These are phyloP conservation scores for Phyllotreta striolata DNA, from an alignment of 2,888 invertebrate species.

Conservation along the genomic window DNA sequence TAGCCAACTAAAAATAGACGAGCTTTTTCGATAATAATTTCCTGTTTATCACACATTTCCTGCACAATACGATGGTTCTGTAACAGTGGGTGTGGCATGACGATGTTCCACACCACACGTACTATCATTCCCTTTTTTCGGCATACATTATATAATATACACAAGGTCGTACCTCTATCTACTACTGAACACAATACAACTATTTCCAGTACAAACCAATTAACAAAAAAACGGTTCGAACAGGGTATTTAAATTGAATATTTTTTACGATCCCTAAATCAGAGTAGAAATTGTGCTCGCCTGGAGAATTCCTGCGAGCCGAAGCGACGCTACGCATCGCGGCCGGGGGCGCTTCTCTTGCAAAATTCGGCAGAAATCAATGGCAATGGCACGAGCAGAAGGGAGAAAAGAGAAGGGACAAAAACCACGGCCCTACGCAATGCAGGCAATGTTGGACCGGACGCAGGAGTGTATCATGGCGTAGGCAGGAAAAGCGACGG, in stretches of 20 bases:
- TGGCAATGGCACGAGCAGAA: slow-evolving; percentile 33
- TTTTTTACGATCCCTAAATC: too few species aligned
- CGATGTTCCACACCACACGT: too few species aligned
- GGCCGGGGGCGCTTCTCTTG: slow-evolving; percentile 23
- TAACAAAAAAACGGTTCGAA: too few species aligned
- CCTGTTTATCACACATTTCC: slow-evolving; percentile 22
- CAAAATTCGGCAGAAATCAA: slow-evolving; percentile 44
- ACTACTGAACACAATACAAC: too few species aligned
- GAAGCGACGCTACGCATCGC: not conserved
- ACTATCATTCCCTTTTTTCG: too few species aligned
- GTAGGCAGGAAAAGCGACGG: slow-evolving; percentile 25
- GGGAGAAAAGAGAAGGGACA: slow-evolving; percentile 22
- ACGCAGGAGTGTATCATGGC: slow-evolving; percentile 20
- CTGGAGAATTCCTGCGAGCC: not conserved
- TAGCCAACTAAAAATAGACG: slow-evolving; percentile 12
- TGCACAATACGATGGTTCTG: slow-evolving; percentile 14
- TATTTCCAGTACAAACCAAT: too few species aligned
- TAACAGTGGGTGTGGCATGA: not conserved
- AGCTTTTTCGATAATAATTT: slow-evolving; percentile 21
- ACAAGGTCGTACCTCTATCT: too few species aligned
- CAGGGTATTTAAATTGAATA: too few species aligned
- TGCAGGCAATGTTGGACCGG: slow-evolving; percentile 48
- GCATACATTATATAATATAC: too few species aligned
- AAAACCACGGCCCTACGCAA: slow-evolving; percentile 44
- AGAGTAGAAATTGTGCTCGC: not conserved